Base-by-base conservation (phyloP, 2,888 invertebrate genomes). In the Seira ritae region DNA sequence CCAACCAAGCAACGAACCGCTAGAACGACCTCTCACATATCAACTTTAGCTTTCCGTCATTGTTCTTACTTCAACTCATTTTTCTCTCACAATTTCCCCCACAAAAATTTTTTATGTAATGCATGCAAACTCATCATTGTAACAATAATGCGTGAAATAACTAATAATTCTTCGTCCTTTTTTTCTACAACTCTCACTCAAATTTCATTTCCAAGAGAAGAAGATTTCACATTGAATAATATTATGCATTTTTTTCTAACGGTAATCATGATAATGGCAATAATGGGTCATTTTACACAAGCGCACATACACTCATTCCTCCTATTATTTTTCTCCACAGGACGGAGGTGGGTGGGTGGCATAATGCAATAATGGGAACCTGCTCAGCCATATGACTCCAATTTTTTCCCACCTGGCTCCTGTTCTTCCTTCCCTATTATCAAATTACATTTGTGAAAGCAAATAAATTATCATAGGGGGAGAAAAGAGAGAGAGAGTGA, bases 1-100 rank as follows among this genome's bases (percentile, higher is more conserved):
- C 82, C 76, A 82, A 82, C 76, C 82, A 75, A 77, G 71, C 82
- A 50, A 3, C 50, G 15, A 31, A 77, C 76, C 66, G 62, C 70
- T 4, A 31, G 8, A 31, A 4, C 3, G 8, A 8, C 31, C 31
- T 31, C 8, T 31, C 31, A 4, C 50, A 50, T 50, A 50, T 50
- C 50, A 50, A 50, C 50, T n/a, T 3, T n/a, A 50, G 15, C 50
- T 31, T 31, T n/a, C 6, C 50, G 50, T 50, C 50, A 50, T 50
- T 50, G 50, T 65, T 65, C 20, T 17, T 2, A 22, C 22, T 65
- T 19, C 65, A 65, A 8, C n/a, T 22, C 65, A 17, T 19, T 22
- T 12, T n/a, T 67, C 24, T 24, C 67, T n/a, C 50, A 50, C 15
- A 3, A n/a, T n/a, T 50, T 50, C 50, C 12, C 17, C 50, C 15